Conservation (phyloP, 2,888 invertebrate species). For the Netelia melanura region DNA sequence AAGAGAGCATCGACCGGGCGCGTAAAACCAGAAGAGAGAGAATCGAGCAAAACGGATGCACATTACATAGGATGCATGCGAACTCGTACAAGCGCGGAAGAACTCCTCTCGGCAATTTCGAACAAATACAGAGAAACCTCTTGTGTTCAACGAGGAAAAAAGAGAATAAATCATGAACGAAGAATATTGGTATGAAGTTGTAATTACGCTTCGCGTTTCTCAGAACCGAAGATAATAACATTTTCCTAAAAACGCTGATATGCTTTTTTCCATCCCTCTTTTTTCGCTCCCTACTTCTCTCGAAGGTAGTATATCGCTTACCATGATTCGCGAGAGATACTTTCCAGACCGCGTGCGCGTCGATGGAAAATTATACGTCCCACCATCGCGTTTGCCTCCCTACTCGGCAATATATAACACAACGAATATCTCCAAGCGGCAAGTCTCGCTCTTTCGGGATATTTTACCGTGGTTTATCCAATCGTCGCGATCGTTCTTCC, state of each 20-base stretch:
- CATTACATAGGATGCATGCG: neutral
- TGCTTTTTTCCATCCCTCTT: neutral
- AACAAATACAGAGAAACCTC: neutral
- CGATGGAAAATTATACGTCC: constrained; percentile 9
- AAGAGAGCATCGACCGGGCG: neutral
- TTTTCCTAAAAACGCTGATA: constrained; percentile 7
- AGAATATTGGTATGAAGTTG: neutral
- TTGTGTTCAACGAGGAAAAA: neutral
- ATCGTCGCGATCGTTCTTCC: constrained; percentile 19
- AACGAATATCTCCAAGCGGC: constrained; percentile 37
- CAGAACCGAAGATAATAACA: neutral
- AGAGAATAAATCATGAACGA: constrained; percentile 6
- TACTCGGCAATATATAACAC: constrained; percentile 31
- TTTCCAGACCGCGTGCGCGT: constrained; percentile 9
- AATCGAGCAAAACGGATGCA: neutral
- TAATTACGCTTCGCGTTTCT: neutral
- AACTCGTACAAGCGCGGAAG: neutral
- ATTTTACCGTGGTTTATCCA: constrained; percentile 16
- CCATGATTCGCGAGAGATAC: neutral
- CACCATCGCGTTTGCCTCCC: constrained; percentile 21
- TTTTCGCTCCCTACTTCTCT: neutral
- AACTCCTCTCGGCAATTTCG: neutral
- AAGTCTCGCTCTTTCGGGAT: constrained; percentile 16
- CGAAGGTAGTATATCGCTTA: neutral
- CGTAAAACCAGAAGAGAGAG: neutral